phyloP scores from a whole-genome alignment of 2,113 vertebrate species.

The Columba livia region DNA sequence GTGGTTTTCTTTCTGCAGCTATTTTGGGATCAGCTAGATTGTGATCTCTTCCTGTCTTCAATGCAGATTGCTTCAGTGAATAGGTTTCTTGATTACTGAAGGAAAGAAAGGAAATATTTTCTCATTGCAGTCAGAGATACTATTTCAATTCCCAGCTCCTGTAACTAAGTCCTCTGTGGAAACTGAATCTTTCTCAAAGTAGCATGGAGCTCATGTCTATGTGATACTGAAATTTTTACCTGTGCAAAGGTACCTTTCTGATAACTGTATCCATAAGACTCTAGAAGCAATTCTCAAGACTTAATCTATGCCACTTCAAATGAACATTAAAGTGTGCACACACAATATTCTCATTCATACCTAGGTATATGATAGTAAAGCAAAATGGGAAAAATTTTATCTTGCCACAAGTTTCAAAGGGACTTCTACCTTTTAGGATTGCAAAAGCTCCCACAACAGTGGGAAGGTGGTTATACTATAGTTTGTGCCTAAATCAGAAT shows the following conservation, averaged over 20 bases:
- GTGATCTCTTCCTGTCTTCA: background rate
- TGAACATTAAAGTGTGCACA: background rate
- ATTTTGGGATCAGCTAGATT: background rate
- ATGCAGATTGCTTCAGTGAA: background rate
- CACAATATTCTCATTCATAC: background rate
- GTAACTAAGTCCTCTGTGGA: background rate
- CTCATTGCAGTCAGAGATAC: background rate
- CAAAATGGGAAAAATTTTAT: background rate
- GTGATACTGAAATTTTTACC: background rate
- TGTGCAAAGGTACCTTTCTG: background rate
- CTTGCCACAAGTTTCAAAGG: background rate
- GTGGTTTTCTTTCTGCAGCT: background rate
- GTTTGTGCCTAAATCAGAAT: background rate
- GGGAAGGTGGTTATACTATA: background rate
- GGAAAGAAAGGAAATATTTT: background rate
- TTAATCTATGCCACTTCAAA: background rate
- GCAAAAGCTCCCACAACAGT: background rate
- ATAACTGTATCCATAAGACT: background rate
- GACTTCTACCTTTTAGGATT: background rate
- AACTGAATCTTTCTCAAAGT: background rate
- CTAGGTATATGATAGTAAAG: background rate
- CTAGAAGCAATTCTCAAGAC: background rate
- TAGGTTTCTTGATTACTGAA: background rate
- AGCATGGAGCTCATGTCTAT: background rate
- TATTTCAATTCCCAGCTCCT: background rate